These are phyloP conservation scores for Arion vulgaris DNA, from an alignment of 1,140 invertebrate genomes.

Conservation along the genomic window DNA sequence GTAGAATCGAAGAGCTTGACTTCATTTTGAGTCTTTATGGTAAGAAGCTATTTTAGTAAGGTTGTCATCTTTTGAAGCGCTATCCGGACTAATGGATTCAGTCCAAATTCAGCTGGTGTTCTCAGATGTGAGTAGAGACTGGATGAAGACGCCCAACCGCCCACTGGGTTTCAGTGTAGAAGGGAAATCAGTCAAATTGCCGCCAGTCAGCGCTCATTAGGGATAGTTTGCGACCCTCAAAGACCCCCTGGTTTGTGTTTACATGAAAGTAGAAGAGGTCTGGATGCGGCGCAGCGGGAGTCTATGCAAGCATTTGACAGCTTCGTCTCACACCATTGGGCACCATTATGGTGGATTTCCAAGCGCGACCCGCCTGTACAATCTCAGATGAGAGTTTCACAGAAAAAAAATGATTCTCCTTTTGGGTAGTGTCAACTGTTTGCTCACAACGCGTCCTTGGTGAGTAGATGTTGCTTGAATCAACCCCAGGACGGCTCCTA, in stretches of 20 bases:
- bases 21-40: neutral
- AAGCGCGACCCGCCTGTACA: constrained; percentile 7
- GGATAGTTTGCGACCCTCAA: constrained; percentile 38
- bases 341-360: constrained; percentile 34
- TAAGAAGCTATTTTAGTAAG: constrained; percentile 13
- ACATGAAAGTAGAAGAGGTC: constrained; percentile 33
- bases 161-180: constrained; percentile 15
- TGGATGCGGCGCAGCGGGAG: constrained; percentile 31
- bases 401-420: constrained; percentile 12
- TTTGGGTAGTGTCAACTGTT: constrained; percentile 39
- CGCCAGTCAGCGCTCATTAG: constrained; percentile 43
- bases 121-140: neutral
- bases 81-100: constrained; percentile 1
- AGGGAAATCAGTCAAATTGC: constrained; percentile 42
- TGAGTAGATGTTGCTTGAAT: constrained; percentile 42
- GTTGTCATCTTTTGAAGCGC: constrained; percentile 15
- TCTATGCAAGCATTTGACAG: constrained; percentile 41
- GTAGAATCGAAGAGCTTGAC: neutral
- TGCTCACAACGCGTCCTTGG: constrained; percentile 36
- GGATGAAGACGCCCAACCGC: constrained; percentile 15
- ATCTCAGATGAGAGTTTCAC: constrained; percentile 30
- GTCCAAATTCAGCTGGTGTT: neutral
- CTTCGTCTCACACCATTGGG: constrained; percentile 41
- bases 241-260: constrained; percentile 38
- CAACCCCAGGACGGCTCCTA: constrained; percentile 26